Conservation (phyloP, 2,888 invertebrate species). For the Ditula angustiorana region DNA sequence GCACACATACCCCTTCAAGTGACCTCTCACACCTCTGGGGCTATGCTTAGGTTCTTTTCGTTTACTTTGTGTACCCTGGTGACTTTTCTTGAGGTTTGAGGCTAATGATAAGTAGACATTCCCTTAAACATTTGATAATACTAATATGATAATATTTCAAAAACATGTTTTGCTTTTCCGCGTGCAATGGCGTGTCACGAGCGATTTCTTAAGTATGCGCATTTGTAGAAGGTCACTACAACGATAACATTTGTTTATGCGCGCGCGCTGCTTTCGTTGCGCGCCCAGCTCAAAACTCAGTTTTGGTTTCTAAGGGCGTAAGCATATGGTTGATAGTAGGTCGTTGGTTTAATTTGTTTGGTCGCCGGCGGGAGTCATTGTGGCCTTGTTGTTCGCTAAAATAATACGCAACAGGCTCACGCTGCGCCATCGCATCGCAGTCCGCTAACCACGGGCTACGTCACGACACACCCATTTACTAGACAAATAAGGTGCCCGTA, state of each 20-base stretch:
- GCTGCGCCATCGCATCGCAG: conserved; percentile 54
- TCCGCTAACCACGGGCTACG: conserved; percentile 64
- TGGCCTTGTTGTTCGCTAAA: conserved; percentile 71
- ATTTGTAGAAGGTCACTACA: conserved; percentile 63
- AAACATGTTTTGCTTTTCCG: conserved; percentile 59
- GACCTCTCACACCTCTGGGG: too few relatives aligned
- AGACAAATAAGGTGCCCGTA: conserved; percentile 73
- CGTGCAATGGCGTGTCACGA: conserved; percentile 41
- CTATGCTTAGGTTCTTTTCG: too few relatives aligned
- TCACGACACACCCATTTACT: conserved; percentile 82
- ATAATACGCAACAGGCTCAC: conserved; percentile 75
- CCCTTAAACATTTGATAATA: conserved; percentile 14
- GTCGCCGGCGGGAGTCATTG: conserved; percentile 54
- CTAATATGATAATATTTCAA: conserved; percentile 37
- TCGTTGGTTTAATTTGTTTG: conserved; percentile 53
- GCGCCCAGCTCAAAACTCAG: conserved; percentile 36
- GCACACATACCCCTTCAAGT: too few relatives aligned
- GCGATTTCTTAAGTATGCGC: conserved; percentile 57
- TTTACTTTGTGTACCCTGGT: too few relatives aligned
- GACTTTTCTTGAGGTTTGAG: too few relatives aligned
- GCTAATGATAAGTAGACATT: neutral
- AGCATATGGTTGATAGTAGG: conserved; percentile 65
- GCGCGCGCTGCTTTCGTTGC: conserved; percentile 49
- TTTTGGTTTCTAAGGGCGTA: conserved; percentile 52
- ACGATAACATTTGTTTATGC: conserved; percentile 64